Evolutionary conservation across 2,113 vertebrate genomes (phyloP), one percentile per base, ranked within the genome.

Genomic region (Gobius niger): DNA sequence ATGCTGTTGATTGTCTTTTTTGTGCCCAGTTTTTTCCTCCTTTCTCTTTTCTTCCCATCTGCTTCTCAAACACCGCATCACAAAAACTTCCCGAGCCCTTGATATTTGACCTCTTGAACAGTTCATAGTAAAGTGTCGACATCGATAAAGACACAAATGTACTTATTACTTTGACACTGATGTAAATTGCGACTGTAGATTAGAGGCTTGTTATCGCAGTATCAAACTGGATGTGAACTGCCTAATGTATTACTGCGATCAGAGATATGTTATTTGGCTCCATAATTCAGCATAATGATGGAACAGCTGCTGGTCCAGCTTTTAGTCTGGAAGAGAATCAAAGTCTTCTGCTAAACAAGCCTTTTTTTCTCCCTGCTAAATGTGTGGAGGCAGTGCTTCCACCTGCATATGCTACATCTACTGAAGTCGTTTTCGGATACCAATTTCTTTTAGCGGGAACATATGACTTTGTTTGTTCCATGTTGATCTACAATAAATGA

Each of bases 251-350:
- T 50, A 11, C 9, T n/a, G 12, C 0, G 44, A 54, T 67, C 18
- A 24, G 19, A 63, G 11, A 19, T 18, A 24, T 65, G 44, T 65
- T 47, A 44, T 66, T 70, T 47, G 14, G 42, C 47, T 13, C 7
- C 49, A 24, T 24, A 24, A n/a, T 59, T 50, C 54, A 59, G 14
- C 47, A 67, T 19, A 65, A 14, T 14, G 34, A 53, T 71, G 52
- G 24, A 67, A 62, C 72, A 76, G 49, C 72, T 65, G 61, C 6
- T 70, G 18, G 14, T 34, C 24, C 24, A 34, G 24, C 24, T 34
- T 34, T 34, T 34, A 34, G 24, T 6, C 14, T 50, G 49, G 49
- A 50, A 6, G 14, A 50, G 14, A 15, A 15, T 50, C 49, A 59
- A 68, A 61, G 47, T 24, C 14, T 9, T 41, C 41, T 12, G 24